Conservation (phyloP, 1,140 invertebrate genomes). For the Nasonia longicornis region DNA sequence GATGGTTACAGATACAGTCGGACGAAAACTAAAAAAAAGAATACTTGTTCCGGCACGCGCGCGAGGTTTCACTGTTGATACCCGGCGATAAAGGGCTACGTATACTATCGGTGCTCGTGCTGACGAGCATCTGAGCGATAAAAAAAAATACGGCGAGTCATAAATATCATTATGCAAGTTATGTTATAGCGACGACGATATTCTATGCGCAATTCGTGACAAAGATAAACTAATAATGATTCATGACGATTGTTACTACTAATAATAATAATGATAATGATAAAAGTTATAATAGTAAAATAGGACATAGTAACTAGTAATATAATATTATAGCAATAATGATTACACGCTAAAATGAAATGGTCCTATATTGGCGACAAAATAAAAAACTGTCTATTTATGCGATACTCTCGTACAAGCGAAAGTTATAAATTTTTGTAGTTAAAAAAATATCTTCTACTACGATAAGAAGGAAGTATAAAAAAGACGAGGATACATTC, state of each 20-base stretch:
- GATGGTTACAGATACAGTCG: slow-evolving; percentile 9
- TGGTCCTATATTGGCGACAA: slow-evolving; percentile 27
- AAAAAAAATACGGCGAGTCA: slow-evolving; percentile 10
- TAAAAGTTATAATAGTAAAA: slow-evolving; percentile 13
- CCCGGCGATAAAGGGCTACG: slow-evolving; percentile 17
- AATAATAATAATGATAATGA: slow-evolving; percentile 22
- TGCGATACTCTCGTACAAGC: slow-evolving; percentile 22
- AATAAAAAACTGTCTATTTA: slow-evolving; percentile 36
- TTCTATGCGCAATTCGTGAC: not conserved
- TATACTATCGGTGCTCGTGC: not conserved
- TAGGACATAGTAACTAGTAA: slow-evolving; percentile 13
- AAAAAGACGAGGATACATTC: slow-evolving; percentile 29
- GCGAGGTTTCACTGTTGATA: slow-evolving; percentile 33
- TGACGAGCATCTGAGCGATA: slow-evolving; percentile 14
- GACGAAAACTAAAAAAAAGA: slow-evolving; percentile 27
- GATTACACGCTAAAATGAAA: slow-evolving; percentile 20
- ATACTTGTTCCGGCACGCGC: slow-evolving; percentile 11
- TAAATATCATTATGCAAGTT: slow-evolving; percentile 42
- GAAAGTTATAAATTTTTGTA: slow-evolving; percentile 14
- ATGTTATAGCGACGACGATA: slow-evolving; percentile 5
- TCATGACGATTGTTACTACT: slow-evolving; percentile 24
- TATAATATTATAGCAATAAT: slow-evolving; percentile 3
- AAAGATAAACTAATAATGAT: slow-evolving; percentile 32
- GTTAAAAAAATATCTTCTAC: slow-evolving; percentile 30
- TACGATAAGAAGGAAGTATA: slow-evolving; percentile 32